Conservation (phyloP, 2,797 vertebrate genomes). For the Pantherophis alleghaniensis region DNA sequence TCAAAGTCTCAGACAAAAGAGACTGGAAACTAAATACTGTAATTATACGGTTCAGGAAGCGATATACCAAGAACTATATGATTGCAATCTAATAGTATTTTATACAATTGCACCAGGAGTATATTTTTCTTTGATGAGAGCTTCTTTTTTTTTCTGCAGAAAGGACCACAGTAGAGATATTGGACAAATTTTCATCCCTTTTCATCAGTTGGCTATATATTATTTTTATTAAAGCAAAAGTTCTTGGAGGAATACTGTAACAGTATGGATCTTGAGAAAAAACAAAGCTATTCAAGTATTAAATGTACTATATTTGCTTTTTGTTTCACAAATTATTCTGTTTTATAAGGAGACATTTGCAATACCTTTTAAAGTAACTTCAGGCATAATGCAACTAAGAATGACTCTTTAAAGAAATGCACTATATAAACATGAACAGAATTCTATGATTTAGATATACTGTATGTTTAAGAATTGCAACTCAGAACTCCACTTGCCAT, state of each 20-base stretch:
- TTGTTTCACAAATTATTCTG: neutral
- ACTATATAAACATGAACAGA: neutral
- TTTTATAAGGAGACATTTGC: fast-evolving
- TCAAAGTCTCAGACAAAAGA: neutral
- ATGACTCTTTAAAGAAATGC: neutral
- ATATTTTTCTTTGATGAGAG: neutral
- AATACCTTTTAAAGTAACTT: neutral
- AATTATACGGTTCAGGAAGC: neutral
- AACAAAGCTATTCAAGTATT: neutral
- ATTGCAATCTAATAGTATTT: neutral
- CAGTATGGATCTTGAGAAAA: neutral
- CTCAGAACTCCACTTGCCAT: neutral
- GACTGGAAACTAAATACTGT: neutral
- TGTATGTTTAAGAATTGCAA: neutral
- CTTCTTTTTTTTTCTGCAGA: neutral
- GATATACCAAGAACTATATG: neutral
- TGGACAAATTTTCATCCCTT: neutral
- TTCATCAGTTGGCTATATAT: neutral
- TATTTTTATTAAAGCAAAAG: neutral
- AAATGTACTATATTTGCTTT: neutral
- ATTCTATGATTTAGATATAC: neutral
- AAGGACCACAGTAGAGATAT: neutral
- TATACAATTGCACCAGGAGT: neutral
- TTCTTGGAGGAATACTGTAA: neutral
- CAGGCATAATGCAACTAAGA: neutral